phyloP scores from a whole-genome alignment of 2,797 vertebrate species.

The Paramormyrops hopkinsi region DNA sequence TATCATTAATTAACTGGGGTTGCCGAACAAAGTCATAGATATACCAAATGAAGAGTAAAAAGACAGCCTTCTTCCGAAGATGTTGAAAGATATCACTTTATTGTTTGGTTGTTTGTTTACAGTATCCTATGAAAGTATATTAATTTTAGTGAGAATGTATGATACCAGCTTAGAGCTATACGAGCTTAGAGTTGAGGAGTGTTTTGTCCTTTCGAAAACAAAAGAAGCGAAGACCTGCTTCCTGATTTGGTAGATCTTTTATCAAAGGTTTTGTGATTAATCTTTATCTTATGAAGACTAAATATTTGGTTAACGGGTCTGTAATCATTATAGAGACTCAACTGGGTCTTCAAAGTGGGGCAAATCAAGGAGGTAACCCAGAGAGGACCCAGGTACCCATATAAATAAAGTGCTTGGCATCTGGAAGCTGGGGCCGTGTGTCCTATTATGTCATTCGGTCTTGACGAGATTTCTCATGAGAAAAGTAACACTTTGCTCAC shows the following conservation, averaged over 20 bases:
- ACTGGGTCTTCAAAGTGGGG: conserved; percentile 30
- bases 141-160: background rate
- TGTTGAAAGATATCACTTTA: background rate
- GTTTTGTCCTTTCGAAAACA: background rate
- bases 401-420: conserved; percentile 31
- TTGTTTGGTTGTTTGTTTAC: background rate
- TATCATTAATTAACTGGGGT: background rate
- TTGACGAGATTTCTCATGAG: conserved; percentile 67
- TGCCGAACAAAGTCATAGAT: background rate
- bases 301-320: background rate
- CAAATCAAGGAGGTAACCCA: conserved; percentile 36
- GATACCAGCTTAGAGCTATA: background rate
- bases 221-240: background rate
- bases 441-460: conserved; percentile 42
- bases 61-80: background rate
- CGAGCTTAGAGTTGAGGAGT: background rate
- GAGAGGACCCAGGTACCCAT: conserved; percentile 30
- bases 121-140: background rate
- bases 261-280: background rate
- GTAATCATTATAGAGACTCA: conserved; percentile 25
- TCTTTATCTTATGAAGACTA: background rate
- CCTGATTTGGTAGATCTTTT: background rate
- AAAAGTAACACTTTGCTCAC: conserved; percentile 69
- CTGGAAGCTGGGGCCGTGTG: conserved; percentile 38
- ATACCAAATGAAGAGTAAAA: background rate